Conservation (phyloP, 2,888 invertebrate genomes). For the Morpho helenor region DNA sequence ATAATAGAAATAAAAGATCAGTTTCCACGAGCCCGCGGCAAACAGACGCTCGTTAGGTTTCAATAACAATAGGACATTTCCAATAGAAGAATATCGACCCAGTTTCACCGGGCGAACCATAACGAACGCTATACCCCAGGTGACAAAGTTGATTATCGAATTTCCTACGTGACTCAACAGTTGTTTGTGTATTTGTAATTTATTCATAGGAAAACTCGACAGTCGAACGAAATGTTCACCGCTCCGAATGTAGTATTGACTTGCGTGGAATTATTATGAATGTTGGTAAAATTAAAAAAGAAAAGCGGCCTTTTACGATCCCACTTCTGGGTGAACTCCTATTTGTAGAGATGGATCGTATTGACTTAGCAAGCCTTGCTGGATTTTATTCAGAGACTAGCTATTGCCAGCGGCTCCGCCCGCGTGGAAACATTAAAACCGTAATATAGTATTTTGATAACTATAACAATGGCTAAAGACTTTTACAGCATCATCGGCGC, state of each 20-base stretch:
- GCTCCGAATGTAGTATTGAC: constrained; percentile 7
- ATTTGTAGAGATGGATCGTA: too few relatives aligned
- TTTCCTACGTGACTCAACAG: constrained; percentile 15
- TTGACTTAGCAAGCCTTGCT: too few relatives aligned
- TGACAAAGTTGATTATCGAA: constrained; percentile 15
- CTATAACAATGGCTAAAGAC: too few relatives aligned
- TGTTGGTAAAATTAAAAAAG: background rate
- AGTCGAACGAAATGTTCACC: constrained; percentile 45
- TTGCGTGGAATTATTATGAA: constrained; percentile 1
- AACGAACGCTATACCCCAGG: constrained; percentile 3
- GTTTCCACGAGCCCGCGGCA: constrained; percentile 6
- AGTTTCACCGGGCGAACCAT: background rate
- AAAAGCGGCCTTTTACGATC: too few relatives aligned
- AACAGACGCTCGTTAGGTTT: constrained; percentile 4
- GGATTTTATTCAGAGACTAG: too few relatives aligned
- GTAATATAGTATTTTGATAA: too few relatives aligned
- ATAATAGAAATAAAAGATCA: constrained; percentile 1
- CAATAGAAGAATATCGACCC: constrained; percentile 9
- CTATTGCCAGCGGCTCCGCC: too few relatives aligned
- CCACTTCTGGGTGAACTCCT: too few relatives aligned
- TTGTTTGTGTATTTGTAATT: constrained; percentile 36
- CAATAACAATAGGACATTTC: constrained; percentile 17
- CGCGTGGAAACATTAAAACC: too few relatives aligned
- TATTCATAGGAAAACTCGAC: constrained; percentile 54
- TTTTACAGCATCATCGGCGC: too few relatives aligned